Percentiles rank a stretch among this genome's conserved stretches.
Conservation (phyloP, 2,113 vertebrate genomes). For the Cyrtonyx montezumae region DNA sequence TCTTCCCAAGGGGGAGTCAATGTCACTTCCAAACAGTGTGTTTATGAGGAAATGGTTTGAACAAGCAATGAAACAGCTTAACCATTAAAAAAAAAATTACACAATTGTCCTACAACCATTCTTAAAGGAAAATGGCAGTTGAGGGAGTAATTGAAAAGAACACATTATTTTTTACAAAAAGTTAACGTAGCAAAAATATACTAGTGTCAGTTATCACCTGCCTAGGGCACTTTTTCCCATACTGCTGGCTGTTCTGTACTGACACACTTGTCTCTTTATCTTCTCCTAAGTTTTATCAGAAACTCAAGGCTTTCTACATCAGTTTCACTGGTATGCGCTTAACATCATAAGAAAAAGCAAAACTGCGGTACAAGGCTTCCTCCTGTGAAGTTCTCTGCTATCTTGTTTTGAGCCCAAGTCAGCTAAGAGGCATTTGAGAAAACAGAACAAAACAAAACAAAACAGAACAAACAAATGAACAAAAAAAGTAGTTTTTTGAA, state of each 20-base stretch:
- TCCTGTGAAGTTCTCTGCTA: not conserved
- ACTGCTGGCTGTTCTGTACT: not conserved
- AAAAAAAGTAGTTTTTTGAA: too few relatives aligned
- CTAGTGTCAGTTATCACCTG: not conserved
- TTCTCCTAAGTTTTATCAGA: not conserved
- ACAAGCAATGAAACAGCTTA: not conserved
- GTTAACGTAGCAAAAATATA: not conserved
- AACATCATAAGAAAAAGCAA: not conserved
- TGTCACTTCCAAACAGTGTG: not conserved
- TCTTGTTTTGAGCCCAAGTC: not conserved
- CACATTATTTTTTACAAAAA: not conserved
- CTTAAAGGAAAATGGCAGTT: not conserved
- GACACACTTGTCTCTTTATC: not conserved
- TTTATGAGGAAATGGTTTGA: not conserved
- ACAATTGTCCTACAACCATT: not conserved
- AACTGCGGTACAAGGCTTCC: not conserved
- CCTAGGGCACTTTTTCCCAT: not conserved
- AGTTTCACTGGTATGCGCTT: accelerated
- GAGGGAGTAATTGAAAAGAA: not conserved
- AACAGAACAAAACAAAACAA: too few relatives aligned
- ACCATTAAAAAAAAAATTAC: not conserved
- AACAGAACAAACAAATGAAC: too few relatives aligned
- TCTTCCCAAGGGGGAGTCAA: not conserved
- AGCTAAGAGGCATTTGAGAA: not conserved
- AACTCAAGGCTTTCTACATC: not conserved